phyloP scores from a whole-genome alignment of 2,888 invertebrate species.

The Brachynemurus nebulosus region DNA sequence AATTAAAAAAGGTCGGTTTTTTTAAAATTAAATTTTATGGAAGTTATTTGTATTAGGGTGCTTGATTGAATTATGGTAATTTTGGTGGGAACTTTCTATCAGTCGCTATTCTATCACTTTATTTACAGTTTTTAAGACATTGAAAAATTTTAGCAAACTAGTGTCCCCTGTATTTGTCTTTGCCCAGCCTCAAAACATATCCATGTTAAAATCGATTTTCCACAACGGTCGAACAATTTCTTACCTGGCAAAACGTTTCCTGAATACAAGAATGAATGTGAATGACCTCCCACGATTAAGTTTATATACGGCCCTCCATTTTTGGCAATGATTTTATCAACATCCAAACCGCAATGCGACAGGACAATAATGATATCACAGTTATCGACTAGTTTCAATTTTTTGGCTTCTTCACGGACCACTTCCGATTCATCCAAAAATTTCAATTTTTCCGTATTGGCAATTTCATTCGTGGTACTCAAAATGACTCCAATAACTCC shows the following conservation, averaged over 20 bases:
- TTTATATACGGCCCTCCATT: constrained; percentile 53
- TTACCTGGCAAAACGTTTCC: constrained; percentile 26
- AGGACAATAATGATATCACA: constrained; percentile 68
- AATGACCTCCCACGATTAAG: constrained; percentile 75
- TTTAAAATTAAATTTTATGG: no score
- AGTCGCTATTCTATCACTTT: no score
- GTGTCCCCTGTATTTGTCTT: no score
- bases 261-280: constrained; percentile 64
- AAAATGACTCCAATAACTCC: constrained; percentile 59
- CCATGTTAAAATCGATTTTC: no score
- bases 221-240: no score
- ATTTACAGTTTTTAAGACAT: no score
- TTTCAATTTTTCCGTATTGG: constrained; percentile 4
- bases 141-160: no score
- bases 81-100: no score
- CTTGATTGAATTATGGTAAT: no score
- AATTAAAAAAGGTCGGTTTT: no score
- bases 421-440: constrained; percentile 44
- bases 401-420: constrained; percentile 50
- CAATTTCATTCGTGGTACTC: not conserved
- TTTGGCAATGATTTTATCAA: constrained; percentile 50
- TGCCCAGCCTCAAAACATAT: no score
- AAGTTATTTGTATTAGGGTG: no score
- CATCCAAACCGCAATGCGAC: constrained; percentile 67
- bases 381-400: constrained; percentile 41